These are phyloP conservation scores for Psittacus erithacus DNA, from an alignment of 2,113 vertebrate genomes.

Conservation along the genomic window DNA sequence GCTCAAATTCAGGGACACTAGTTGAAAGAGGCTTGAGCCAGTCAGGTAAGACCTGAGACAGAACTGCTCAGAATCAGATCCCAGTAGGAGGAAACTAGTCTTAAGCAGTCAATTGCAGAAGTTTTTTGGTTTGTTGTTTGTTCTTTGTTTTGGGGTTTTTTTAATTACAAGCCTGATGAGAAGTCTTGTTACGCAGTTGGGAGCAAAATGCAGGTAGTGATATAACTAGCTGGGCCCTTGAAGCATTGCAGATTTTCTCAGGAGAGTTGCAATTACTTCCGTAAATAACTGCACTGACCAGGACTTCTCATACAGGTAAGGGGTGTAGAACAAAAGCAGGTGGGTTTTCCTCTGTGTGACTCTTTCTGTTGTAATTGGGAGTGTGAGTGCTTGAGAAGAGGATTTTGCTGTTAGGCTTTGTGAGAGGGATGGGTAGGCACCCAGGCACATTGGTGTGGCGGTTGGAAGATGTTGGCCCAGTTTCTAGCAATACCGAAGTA, in stretches of 20 bases:
- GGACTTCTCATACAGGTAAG: not conserved
- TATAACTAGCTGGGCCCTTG: not conserved
- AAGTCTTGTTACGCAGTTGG: not conserved
- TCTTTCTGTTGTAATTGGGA: not conserved
- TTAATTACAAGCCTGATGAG: not conserved
- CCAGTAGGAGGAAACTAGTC: not conserved
- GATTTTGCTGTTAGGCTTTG: not conserved
- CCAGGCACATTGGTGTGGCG: not conserved
- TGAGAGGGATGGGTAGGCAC: not conserved
- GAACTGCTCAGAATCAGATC: not conserved
- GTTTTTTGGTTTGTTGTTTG: not conserved
- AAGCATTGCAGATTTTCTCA: not conserved
- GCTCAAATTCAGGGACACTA: not conserved
- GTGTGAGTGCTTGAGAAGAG: not conserved
- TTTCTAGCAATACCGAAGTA: not conserved
- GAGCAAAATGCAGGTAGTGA: not conserved
- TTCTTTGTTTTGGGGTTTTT: fast-evolving
- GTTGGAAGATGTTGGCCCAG: not conserved
- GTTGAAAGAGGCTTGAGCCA: not conserved
- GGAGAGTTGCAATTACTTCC: not conserved
- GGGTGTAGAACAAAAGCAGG: fast-evolving
- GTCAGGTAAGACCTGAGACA: not conserved
- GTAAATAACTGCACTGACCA: not conserved
- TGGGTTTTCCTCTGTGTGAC: not conserved
- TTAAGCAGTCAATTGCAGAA: not conserved